Percentiles rank a stretch among this genome's conserved stretches.
Evolutionary conservation across 2,888 invertebrate genomes (phyloP).

Genomic region (Melieria omissa): DNA sequence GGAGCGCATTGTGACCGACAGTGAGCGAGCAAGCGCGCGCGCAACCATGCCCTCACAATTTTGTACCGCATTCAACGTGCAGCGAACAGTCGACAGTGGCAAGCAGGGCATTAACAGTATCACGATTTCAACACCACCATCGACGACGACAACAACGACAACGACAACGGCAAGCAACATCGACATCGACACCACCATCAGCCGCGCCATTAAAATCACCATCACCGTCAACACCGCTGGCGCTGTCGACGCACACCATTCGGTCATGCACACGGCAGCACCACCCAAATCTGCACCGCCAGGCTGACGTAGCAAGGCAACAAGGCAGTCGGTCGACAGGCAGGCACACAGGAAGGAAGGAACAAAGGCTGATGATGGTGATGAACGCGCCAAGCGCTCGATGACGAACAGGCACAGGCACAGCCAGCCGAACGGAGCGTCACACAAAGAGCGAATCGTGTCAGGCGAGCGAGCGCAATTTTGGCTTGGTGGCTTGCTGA

Average conservation of each 20-base stretch:
- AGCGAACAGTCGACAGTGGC: too few species aligned
- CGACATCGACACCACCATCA: conserved; percentile 30
- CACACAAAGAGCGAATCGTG: too few species aligned
- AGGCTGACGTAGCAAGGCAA: too few species aligned
- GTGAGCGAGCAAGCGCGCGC: background rate
- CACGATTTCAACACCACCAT: conserved; percentile 35
- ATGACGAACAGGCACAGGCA: background rate
- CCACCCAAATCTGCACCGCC: too few species aligned
- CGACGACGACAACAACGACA: conserved; percentile 22
- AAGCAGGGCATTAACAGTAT: conserved; percentile 37
- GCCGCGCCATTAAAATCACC: conserved; percentile 28
- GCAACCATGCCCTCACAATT: too few species aligned
- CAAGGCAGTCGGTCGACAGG: background rate
- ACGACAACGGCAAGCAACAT: conserved; percentile 25
- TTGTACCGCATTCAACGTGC: too few species aligned
- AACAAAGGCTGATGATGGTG: conserved; percentile 11
- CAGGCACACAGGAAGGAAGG: conserved; percentile 30
- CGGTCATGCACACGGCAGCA: background rate
- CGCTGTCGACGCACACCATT: conserved; percentile 5
- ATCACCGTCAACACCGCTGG: conserved; percentile 18
- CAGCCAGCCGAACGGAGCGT: too few species aligned
- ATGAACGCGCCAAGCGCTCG: conserved; percentile 11
- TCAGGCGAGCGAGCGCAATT: too few species aligned
- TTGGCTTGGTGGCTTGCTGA: too few species aligned
- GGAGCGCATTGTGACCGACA: background rate